phyloP scores from a whole-genome alignment of 2,113 vertebrate genomes.

The Laterallus jamaicensis region DNA sequence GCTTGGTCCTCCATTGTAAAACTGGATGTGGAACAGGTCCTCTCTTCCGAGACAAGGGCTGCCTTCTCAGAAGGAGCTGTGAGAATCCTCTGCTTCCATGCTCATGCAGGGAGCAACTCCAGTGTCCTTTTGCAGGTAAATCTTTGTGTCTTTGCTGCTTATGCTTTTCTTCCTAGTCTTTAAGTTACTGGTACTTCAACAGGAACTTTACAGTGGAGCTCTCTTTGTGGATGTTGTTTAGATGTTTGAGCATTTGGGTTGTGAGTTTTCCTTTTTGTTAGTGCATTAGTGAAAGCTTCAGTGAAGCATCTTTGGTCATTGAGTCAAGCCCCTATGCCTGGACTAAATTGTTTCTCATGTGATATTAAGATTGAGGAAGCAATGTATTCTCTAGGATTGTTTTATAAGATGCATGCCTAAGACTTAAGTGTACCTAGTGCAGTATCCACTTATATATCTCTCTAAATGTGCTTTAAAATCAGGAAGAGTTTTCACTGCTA shows the following conservation, averaged over 20 bases:
- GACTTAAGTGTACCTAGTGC: neutral
- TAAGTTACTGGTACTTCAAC: neutral
- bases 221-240: neutral
- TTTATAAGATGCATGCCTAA: neutral
- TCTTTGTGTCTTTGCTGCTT: neutral
- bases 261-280: neutral
- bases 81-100: neutral
- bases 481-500: neutral
- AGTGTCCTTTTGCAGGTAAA: neutral
- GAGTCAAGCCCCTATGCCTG: neutral
- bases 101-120: neutral
- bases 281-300: neutral
- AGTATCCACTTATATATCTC: neutral
- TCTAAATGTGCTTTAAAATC: neutral
- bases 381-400: neutral
- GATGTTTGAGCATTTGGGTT: neutral
- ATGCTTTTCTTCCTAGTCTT: neutral
- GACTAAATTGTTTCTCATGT: neutral
- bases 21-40: neutral
- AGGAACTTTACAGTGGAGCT: neutral
- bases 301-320: neutral
- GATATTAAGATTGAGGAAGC: neutral
- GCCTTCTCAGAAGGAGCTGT: neutral
- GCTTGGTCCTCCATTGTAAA: neutral
- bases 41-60: neutral